A percentile compares a stretch with the other conserved stretches of the same genome.
Conservation (phyloP, 2,888 invertebrate species). For the Lepidochrysops patricia region DNA sequence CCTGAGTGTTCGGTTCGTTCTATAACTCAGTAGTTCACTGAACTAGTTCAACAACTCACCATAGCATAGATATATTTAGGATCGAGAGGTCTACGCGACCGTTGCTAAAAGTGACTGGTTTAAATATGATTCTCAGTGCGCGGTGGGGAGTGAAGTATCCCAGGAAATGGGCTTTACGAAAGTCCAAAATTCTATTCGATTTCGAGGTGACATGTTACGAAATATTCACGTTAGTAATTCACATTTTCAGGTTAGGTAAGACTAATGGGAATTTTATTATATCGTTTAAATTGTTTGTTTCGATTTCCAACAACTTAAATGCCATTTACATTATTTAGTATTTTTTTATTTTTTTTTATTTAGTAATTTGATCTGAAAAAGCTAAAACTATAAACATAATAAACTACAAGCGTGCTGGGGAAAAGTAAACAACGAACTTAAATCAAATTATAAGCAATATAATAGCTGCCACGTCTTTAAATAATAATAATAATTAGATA, state of each 20-base stretch:
- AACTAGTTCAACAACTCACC: constrained; percentile 19
- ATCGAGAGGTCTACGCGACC: constrained; percentile 46
- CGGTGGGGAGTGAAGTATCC: constrained; percentile 44
- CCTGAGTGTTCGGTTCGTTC: constrained; percentile 12
- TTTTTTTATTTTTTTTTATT: too few relatives aligned
- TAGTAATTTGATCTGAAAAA: too few relatives aligned
- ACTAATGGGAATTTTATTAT: too few relatives aligned
- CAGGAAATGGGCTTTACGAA: constrained; percentile 60
- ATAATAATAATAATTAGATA: too few relatives aligned
- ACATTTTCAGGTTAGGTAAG: not conserved
- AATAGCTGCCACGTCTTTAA: too few relatives aligned
- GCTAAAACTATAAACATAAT: too few relatives aligned
- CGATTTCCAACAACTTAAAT: too few relatives aligned
- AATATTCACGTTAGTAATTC: not conserved
- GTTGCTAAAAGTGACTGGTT: constrained; percentile 52
- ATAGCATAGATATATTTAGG: constrained; percentile 25
- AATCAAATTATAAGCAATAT: too few relatives aligned
- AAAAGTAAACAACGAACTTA: too few relatives aligned
- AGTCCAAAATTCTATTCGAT: constrained; percentile 54
- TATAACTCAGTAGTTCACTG: not conserved
- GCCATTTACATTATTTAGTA: too few relatives aligned
- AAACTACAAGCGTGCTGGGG: too few relatives aligned
- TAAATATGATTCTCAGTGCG: constrained; percentile 61
- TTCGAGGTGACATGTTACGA: constrained; percentile 29
- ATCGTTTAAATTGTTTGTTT: too few relatives aligned